phyloP scores from a whole-genome alignment of 2,888 invertebrate species.

The Dromius quadrimaculatus region DNA sequence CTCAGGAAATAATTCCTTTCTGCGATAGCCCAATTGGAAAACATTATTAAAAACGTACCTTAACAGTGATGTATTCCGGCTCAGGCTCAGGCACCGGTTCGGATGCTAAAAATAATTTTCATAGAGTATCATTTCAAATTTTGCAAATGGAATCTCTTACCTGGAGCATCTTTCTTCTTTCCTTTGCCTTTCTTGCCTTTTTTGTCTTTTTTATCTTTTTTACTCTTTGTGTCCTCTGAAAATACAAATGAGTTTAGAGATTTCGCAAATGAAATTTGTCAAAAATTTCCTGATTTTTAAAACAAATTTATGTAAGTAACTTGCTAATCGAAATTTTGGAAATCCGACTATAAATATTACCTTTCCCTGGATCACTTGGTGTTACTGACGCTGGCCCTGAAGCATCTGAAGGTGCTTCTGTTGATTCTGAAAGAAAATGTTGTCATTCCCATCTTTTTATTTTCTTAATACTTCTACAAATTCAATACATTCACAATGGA shows the following conservation, averaged over 20 bases:
- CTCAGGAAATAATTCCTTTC: not conserved
- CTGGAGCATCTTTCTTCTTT: slow-evolving; percentile 60
- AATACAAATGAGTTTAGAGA: too few species aligned
- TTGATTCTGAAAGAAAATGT: too few species aligned
- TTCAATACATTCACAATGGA: too few species aligned
- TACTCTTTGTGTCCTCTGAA: slow-evolving; percentile 55
- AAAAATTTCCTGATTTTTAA: too few species aligned
- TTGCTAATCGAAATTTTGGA: too few species aligned
- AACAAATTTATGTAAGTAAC: too few species aligned
- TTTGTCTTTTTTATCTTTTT: slow-evolving; percentile 53
- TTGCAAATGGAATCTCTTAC: slow-evolving; percentile 25
- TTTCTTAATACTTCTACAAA: too few species aligned
- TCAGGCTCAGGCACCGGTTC: slow-evolving; percentile 54
- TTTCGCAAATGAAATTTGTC: too few species aligned
- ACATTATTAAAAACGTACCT: slow-evolving; percentile 1
- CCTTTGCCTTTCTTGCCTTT: slow-evolving; percentile 60
- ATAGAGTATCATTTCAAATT: not conserved
- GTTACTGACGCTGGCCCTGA: slow-evolving; percentile 34
- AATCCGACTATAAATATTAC: too few species aligned
- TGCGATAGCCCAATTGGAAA: not conserved
- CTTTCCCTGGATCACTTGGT: not conserved
- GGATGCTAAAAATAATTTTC: slow-evolving; percentile 52
- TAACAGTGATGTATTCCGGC: slow-evolving; percentile 50
- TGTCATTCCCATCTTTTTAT: too few species aligned
- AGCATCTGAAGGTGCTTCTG: slow-evolving; percentile 52